phyloP scores from a whole-genome alignment of 1,140 invertebrate genomes.

The Stenopsyche tienmushanensis region DNA sequence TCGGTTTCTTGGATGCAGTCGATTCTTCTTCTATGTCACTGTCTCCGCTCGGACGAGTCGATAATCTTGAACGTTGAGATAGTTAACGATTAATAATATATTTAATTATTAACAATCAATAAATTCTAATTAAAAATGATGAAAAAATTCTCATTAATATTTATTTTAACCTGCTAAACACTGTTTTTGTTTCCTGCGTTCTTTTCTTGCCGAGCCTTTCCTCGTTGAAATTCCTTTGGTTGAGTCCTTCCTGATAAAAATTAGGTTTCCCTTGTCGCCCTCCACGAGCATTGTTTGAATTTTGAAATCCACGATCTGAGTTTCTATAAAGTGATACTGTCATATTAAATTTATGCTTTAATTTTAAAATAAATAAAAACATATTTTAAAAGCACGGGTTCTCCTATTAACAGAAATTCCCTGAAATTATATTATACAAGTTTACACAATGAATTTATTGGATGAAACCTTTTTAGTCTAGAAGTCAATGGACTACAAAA shows the following conservation, averaged over 20 bases:
- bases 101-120: neutral
- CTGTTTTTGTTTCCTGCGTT: constrained; percentile 55
- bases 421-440: too few species aligned
- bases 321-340: constrained; percentile 28
- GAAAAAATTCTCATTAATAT: neutral
- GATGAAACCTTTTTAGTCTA: too few species aligned
- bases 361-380: too few species aligned
- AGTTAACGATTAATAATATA: constrained; percentile 5
- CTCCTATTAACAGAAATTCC: too few species aligned
- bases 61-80: constrained; percentile 48
- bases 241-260: constrained; percentile 45
- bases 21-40: constrained; percentile 53
- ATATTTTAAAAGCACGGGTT: too few species aligned
- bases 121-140: neutral
- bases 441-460: too few species aligned
- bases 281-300: constrained; percentile 48
- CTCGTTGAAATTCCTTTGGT: constrained; percentile 48
- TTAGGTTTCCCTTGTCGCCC: constrained; percentile 44
- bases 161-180: constrained; percentile 51
- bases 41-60: constrained; percentile 46
- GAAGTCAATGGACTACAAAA: too few species aligned
- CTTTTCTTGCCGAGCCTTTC: constrained; percentile 48
- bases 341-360: too few species aligned
- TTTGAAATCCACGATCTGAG: constrained; percentile 46
- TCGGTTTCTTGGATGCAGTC: constrained; percentile 45